Conservation (phyloP, 2,113 vertebrate species). For the Aplodontia rufa region DNA sequence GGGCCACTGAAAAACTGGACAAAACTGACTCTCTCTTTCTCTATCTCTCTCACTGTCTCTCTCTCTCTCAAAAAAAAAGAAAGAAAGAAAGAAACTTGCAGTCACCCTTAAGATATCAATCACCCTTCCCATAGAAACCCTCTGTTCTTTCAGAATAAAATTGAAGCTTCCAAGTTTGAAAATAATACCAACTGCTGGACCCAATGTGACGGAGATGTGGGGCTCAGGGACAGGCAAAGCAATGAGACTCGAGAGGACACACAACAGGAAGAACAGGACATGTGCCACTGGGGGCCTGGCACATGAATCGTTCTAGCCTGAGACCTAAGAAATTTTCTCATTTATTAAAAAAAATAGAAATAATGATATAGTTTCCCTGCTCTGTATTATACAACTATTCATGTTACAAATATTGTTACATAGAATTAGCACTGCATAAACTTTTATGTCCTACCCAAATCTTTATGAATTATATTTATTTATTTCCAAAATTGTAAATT, state of each 20-base stretch:
- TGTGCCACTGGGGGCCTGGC: too few relatives aligned
- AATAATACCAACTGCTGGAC: background rate
- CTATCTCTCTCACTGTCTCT: too few relatives aligned
- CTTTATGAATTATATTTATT: background rate
- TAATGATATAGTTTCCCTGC: background rate
- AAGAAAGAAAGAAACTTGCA: too few relatives aligned
- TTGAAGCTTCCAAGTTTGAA: background rate
- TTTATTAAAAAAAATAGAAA: background rate
- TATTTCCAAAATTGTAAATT: background rate
- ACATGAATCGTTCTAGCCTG: background rate
- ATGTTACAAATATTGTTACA: background rate
- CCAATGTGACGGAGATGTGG: background rate
- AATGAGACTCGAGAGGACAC: too few relatives aligned
- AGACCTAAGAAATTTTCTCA: background rate
- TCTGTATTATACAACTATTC: background rate
- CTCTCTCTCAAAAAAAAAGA: too few relatives aligned
- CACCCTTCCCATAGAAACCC: background rate
- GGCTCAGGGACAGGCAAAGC: background rate
- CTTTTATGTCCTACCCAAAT: background rate
- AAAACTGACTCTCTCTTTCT: too few relatives aligned
- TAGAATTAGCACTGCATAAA: slow-evolving; percentile 7
- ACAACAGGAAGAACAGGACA: fast-evolving
- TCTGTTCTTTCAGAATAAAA: background rate
- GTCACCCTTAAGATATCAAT: background rate
- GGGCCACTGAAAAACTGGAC: too few relatives aligned